phyloP scores from a whole-genome alignment of 2,113 vertebrate genomes.

The Cololabis saira region DNA sequence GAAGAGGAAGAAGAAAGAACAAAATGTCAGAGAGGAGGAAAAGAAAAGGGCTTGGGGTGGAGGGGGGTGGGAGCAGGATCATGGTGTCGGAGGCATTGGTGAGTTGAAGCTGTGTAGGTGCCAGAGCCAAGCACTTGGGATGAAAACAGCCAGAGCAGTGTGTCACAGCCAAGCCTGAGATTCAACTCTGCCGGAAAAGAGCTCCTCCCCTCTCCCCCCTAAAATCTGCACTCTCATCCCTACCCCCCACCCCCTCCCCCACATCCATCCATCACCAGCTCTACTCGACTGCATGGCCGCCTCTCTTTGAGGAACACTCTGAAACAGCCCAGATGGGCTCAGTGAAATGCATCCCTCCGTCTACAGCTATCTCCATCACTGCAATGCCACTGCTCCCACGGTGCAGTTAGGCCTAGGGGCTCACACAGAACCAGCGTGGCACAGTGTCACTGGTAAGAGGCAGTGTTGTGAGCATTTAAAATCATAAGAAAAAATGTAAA shows the following conservation, averaged over 20 bases:
- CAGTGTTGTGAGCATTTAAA: conserved; percentile 12
- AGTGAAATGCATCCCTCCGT: conserved; percentile 46
- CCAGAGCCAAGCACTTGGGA: conserved; percentile 57
- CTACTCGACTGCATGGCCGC: conserved; percentile 37
- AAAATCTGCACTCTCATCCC: conserved; percentile 77
- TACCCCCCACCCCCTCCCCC: conserved; percentile 41
- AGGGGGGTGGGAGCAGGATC: conserved; percentile 1
- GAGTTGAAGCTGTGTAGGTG: conserved; percentile 44
- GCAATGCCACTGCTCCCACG: conserved; percentile 25
- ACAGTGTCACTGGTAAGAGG: conserved; percentile 6
- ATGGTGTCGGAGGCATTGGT: conserved; percentile 35
- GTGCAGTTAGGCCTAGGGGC: conserved; percentile 6
- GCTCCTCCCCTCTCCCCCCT: conserved; percentile 32
- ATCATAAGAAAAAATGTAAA: background rate
- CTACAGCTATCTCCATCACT: conserved; percentile 39
- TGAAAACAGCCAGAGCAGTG: conserved; percentile 77
- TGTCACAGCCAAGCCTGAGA: conserved; percentile 70
- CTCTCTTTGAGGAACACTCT: conserved; percentile 60
- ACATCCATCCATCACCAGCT: conserved; percentile 55
- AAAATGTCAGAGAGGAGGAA: conserved; percentile 37
- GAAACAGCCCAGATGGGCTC: conserved; percentile 64
- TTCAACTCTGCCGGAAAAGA: conserved; percentile 64
- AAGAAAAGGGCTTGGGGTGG: conserved; percentile 5
- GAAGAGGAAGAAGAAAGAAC: conserved; percentile 33
- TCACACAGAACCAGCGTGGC: conserved; percentile 22